Evolutionary conservation across 2,797 vertebrate genomes (phyloP).

Genomic region (Hapalemur alaotrensis): DNA sequence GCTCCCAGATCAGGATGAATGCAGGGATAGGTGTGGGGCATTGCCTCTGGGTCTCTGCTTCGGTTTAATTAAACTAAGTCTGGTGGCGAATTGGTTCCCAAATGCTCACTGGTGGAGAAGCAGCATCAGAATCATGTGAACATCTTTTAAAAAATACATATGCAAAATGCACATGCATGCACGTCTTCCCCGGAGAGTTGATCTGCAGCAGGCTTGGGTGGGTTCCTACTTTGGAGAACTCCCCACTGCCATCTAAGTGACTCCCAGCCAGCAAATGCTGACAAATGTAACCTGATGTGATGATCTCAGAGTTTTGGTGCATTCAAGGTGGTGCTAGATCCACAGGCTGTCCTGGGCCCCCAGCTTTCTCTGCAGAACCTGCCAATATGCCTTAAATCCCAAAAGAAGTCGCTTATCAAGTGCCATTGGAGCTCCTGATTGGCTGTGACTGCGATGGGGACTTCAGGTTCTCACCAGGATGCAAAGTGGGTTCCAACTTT

Average conservation of each 20-base stretch:
- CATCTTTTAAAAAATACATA: not conserved
- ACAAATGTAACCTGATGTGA: not conserved
- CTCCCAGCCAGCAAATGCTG: accelerated
- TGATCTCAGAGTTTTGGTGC: not conserved
- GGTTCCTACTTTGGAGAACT: not conserved
- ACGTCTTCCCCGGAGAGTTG: not conserved
- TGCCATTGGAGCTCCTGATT: not conserved
- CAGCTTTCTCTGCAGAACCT: not conserved
- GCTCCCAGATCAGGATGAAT: not conserved
- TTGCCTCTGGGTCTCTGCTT: not conserved
- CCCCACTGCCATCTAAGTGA: not conserved
- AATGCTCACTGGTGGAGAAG: not conserved
- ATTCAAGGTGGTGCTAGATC: not conserved
- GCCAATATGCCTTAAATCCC: not conserved
- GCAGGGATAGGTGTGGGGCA: not conserved
- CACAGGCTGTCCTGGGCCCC: not conserved
- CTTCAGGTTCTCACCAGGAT: not conserved
- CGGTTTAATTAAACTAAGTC: not conserved
- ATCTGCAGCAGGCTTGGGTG: not conserved
- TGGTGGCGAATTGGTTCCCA: not conserved
- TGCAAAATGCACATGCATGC: not conserved
- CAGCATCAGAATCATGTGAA: not conserved
- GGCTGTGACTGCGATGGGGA: not conserved
- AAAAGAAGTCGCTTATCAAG: not conserved
- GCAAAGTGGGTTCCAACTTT: not conserved